Evolutionary conservation across 2,888 invertebrate species (phyloP).

Genomic region (Heterodera filipjevi): DNA sequence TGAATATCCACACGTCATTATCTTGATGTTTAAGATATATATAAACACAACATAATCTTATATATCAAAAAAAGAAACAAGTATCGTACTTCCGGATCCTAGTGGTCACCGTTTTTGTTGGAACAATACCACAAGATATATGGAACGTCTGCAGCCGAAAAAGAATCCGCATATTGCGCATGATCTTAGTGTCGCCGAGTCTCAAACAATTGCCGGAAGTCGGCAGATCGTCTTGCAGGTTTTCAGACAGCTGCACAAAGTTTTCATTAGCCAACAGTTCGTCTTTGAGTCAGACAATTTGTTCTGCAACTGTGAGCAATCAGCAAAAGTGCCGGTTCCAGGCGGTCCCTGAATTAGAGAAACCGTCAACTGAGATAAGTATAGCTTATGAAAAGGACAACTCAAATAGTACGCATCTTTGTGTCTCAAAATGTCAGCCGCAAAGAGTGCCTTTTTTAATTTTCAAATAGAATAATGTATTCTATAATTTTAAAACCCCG

Average conservation of each 20-base stretch:
- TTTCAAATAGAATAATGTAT: no score
- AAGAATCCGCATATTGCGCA: background rate
- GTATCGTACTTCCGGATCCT: background rate
- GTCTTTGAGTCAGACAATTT: background rate
- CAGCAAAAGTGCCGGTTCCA: background rate
- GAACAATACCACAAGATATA: background rate
- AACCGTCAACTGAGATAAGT: background rate
- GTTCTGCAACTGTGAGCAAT: background rate
- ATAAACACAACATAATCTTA: background rate
- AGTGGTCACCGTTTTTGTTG: background rate
- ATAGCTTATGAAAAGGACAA: no score
- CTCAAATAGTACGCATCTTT: no score
- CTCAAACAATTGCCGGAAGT: background rate
- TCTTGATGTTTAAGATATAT: background rate
- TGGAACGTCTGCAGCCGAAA: background rate
- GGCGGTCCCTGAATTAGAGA: background rate
- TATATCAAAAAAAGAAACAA: background rate
- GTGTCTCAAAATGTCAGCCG: no score
- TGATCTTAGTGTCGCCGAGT: background rate
- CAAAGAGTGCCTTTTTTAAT: no score
- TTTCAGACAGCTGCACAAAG: background rate
- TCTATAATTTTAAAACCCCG: background rate
- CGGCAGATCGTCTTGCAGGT: background rate
- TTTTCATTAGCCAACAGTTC: background rate
- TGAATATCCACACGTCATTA: background rate